A percentile compares a stretch with the other conserved stretches of the same genome.
Evolutionary conservation across 2,888 invertebrate genomes (phyloP).

Genomic region (Eudemis profundana): DNA sequence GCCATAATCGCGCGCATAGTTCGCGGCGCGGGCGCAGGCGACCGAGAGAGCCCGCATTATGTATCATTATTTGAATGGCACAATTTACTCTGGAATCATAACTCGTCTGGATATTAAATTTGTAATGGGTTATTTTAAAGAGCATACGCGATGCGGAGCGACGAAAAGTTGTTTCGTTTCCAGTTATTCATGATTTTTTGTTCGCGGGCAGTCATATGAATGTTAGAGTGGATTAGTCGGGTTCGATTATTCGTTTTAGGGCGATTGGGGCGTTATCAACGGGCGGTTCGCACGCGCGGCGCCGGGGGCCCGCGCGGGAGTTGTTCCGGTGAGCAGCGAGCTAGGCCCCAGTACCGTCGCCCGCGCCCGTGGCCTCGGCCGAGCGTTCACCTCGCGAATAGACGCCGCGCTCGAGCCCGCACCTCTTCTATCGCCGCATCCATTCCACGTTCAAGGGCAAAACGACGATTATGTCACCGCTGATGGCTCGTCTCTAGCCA

Average conservation of each 20-base stretch:
- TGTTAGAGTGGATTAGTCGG: constrained; percentile 3
- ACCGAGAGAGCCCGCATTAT: constrained; percentile 75
- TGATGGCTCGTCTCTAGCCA: constrained; percentile 48
- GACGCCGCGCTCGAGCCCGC: constrained; percentile 58
- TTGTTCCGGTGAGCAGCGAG: constrained; percentile 55
- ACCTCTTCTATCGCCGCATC: constrained; percentile 63
- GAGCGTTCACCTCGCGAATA: constrained; percentile 80
- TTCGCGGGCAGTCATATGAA: constrained; percentile 2
- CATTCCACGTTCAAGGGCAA: constrained; percentile 75
- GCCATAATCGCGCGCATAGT: constrained; percentile 37
- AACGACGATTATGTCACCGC: constrained; percentile 68
- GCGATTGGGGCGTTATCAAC: constrained; percentile 26
- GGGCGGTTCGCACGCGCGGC: constrained; percentile 18
- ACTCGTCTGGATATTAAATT: constrained; percentile 72
- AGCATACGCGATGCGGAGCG: constrained; percentile 13
- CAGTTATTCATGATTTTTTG: constrained; percentile 38
- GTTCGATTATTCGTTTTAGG: constrained; percentile 13
- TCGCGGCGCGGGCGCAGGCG: constrained; percentile 56
- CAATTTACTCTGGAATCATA: constrained; percentile 77
- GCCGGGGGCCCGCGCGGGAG: constrained; percentile 53
- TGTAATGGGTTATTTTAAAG: constrained; percentile 73
- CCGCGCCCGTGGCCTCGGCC: constrained; percentile 69
- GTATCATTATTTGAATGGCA: constrained; percentile 81
- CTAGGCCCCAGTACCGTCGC: constrained; percentile 44
- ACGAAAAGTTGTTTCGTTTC: constrained; percentile 45